These are phyloP conservation scores for Pseudorhombus dupliciocellatus DNA, from an alignment of 2,113 vertebrate species.

Conservation along the genomic window DNA sequence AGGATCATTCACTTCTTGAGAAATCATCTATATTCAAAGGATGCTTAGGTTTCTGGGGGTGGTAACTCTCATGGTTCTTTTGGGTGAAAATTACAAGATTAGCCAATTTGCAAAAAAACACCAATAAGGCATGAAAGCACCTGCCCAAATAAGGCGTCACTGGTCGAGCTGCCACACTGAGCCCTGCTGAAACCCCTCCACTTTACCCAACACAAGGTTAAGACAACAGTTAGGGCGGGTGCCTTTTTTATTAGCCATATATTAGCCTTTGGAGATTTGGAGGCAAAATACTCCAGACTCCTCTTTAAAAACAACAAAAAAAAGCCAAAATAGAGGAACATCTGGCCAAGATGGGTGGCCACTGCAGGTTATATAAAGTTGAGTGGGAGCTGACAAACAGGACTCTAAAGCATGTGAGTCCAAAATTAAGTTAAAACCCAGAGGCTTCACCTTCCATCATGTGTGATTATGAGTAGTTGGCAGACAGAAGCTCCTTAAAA, in stretches of 20 bases:
- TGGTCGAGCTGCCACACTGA: conserved; percentile 30
- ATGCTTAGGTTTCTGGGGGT: background rate
- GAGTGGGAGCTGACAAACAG: conserved; percentile 55
- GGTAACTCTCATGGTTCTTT: background rate
- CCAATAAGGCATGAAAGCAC: conserved; percentile 37
- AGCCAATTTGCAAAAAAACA: background rate
- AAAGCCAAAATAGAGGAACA: conserved; percentile 68
- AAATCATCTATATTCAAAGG: background rate
- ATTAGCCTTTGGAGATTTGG: conserved; percentile 64
- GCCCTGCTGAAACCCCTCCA: conserved; percentile 34
- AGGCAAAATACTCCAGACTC: conserved; percentile 61
- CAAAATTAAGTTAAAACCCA: conserved; percentile 54
- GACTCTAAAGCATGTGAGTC: conserved; percentile 46
- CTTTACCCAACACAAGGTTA: conserved; percentile 73
- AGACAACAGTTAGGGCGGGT: conserved; percentile 71
- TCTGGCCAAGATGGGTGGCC: conserved; percentile 73
- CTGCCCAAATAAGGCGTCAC: conserved; percentile 53
- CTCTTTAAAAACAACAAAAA: conserved; percentile 57
- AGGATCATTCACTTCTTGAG: background rate
- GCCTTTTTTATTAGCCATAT: conserved; percentile 72
- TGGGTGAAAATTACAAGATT: background rate
- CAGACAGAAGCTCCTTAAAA: conserved; percentile 74
- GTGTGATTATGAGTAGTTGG: conserved; percentile 55
- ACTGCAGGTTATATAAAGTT: conserved; percentile 68
- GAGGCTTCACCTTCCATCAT: conserved; percentile 57